Conservation (phyloP, 2,797 vertebrate genomes). For the Champsocephalus esox region DNA sequence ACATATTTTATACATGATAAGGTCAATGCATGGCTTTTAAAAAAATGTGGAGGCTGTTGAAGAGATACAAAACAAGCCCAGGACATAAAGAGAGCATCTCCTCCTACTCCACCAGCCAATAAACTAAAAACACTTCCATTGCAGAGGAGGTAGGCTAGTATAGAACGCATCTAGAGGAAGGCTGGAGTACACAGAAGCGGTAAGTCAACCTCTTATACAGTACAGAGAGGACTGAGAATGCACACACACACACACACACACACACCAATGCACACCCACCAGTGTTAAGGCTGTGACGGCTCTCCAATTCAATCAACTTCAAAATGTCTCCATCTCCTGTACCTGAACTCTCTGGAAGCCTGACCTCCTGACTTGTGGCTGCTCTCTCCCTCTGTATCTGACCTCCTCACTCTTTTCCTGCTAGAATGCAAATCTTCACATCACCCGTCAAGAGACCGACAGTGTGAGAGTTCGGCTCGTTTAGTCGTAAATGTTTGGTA, state of each 20-base stretch:
- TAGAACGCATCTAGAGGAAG: constrained; percentile 54
- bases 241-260: constrained; percentile 21
- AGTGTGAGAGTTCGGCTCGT: constrained; percentile 13
- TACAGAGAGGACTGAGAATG: constrained; percentile 43
- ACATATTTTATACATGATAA: no score
- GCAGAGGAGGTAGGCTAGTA: constrained; percentile 89
- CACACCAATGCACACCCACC: constrained; percentile 29
- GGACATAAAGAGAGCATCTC: constrained; percentile 16
- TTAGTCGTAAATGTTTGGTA: constrained; percentile 18
- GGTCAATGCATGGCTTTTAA: constrained; percentile 41
- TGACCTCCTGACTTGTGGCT: constrained; percentile 49
- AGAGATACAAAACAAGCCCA: constrained; percentile 29
- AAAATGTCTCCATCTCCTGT: constrained; percentile 37
- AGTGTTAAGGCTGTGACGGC: constrained; percentile 59
- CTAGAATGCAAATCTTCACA: constrained; percentile 41
- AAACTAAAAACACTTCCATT: constrained; percentile 70
- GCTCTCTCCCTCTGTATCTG: constrained; percentile 8
- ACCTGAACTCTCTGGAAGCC: constrained; percentile 58
- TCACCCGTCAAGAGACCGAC: constrained; percentile 27
- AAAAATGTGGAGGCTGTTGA: constrained; percentile 16
- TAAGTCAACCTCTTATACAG: constrained; percentile 26
- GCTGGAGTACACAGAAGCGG: constrained; percentile 38
- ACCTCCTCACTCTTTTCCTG: constrained; percentile 15
- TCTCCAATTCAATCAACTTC: constrained; percentile 45
- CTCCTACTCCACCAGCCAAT: constrained; percentile 13